A percentile compares a stretch with the other conserved stretches of the same genome.
phyloP scores from a whole-genome alignment of 1,140 invertebrate species.

The Paraescarpia echinospica region DNA sequence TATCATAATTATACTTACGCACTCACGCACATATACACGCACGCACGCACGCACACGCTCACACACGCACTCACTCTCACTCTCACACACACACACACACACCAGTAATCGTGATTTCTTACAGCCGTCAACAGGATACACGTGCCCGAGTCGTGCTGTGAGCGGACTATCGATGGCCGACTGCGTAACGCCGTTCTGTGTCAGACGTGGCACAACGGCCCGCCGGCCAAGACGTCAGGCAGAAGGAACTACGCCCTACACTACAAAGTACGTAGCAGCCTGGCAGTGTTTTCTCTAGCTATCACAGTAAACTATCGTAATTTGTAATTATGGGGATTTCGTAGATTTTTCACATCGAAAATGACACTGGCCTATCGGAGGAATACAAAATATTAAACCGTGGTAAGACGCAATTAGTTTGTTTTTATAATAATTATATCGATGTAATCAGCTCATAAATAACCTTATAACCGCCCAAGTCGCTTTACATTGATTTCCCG shows the following conservation, averaged over 20 bases:
- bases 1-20: background rate
- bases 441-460: too few species aligned
- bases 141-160: background rate
- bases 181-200: background rate
- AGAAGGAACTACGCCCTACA: background rate
- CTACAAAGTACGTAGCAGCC: slow-evolving; percentile 14
- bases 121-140: background rate
- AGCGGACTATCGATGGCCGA: background rate
- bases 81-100: too few species aligned
- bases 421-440: too few species aligned
- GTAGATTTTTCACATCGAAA: background rate
- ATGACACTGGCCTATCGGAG: background rate
- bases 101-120: background rate
- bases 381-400: too few species aligned
- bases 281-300: background rate
- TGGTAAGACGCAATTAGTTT: too few species aligned
- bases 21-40: too few species aligned
- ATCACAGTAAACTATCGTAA: background rate
- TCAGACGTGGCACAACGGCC: slow-evolving; percentile 14
- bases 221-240: slow-evolving; percentile 12
- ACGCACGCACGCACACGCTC: too few species aligned
- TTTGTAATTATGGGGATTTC: background rate
- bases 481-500: too few species aligned
- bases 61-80: too few species aligned
- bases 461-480: too few species aligned